These are phyloP conservation scores for Caenorhabditis afra DNA, from an alignment of 2,888 invertebrate genomes.

Conservation along the genomic window DNA sequence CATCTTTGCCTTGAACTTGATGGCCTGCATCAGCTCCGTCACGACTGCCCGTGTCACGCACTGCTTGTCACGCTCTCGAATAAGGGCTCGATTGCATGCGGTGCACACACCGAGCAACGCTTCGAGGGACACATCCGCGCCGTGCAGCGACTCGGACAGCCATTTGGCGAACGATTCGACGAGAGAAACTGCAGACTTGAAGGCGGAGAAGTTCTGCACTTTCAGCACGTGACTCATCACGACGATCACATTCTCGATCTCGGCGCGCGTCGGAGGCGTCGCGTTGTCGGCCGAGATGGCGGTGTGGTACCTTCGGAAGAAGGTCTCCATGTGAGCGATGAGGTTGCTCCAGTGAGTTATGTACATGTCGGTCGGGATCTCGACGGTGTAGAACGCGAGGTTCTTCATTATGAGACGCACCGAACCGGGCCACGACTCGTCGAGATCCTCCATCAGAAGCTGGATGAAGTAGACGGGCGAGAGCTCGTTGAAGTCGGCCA, in stretches of 20 bases:
- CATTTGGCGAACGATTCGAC: conserved; percentile 98
- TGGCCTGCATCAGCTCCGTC: conserved; percentile 93
- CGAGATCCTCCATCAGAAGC: conserved; percentile 89
- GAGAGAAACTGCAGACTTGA: conserved; percentile 91
- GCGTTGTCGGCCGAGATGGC: conserved; percentile 68
- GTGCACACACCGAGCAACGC: conserved; percentile 90
- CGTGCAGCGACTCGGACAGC: conserved; percentile 92
- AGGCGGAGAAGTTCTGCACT: conserved; percentile 89
- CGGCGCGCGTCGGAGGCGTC: conserved; percentile 67
- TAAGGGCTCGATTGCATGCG: conserved; percentile 91
- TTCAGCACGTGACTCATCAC: conserved; percentile 85
- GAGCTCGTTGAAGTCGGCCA: conserved; percentile 95
- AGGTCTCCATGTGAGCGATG: conserved; percentile 89
- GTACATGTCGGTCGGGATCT: conserved; percentile 86
- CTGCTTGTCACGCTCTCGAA: conserved; percentile 91
- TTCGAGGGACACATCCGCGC: conserved; percentile 86
- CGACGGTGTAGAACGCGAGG: conserved; percentile 92
- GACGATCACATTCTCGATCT: conserved; percentile 81
- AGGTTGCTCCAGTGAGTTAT: conserved; percentile 88
- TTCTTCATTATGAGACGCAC: conserved; percentile 90
- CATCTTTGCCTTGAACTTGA: conserved; percentile 94
- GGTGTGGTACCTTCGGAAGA: conserved; percentile 85
- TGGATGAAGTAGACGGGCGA: conserved; percentile 95
- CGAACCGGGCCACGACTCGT: conserved; percentile 88
- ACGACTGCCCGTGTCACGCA: conserved; percentile 92